Evolutionary conservation across 2,113 vertebrate species (phyloP), one percentile per base, ranked within the genome.

Genomic region (Hymenochirus boettgeri): DNA sequence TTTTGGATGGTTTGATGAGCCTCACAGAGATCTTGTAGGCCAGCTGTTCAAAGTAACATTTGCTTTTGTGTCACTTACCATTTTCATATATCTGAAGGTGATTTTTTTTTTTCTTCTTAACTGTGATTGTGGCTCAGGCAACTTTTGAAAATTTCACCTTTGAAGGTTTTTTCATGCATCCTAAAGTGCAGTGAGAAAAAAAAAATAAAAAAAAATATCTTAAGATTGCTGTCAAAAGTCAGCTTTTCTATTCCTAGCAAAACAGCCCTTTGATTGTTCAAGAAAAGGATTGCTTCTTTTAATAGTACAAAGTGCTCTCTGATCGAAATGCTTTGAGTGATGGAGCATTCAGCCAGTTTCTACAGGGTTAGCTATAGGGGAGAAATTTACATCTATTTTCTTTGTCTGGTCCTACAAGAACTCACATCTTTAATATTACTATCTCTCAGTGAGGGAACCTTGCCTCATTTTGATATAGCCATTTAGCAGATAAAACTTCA

Each of bases 231-330:
- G 0, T 37, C 71, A 72, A 73, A 75, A 67, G 71, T 58, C 35
- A 70, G 53, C 3, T 2, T 22, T 47, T 1, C 56, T 69, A n/a
- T 9, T 58, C 45, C 47, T 13, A 21, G 69, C 72, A 70, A 70
- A 70, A 64, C 71, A 57, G 37, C 70, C 7, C 67, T 79, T 77
- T 74, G 55, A 58, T 56, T 37, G 27, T 57, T 50, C 22, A 24
- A 67, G 1, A 22, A 67, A 69, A 37, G 57, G 65, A 70, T 61
- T 70, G 70, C 56, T 59, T 42, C 55, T 52, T 59, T 67, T 67
- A 67, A 67, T 67, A 67, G 64, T 51, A 67, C 56, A 67, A 67
- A 67, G 56, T 17, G 53, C n/a, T 59, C 55, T 67, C 45, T 67
- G 55, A 59, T 59, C 64, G 4, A 22, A 22, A 22, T 47, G 24